Evolutionary conservation across 2,113 vertebrate species (phyloP).

Genomic region (Eurystomus gularis): DNA sequence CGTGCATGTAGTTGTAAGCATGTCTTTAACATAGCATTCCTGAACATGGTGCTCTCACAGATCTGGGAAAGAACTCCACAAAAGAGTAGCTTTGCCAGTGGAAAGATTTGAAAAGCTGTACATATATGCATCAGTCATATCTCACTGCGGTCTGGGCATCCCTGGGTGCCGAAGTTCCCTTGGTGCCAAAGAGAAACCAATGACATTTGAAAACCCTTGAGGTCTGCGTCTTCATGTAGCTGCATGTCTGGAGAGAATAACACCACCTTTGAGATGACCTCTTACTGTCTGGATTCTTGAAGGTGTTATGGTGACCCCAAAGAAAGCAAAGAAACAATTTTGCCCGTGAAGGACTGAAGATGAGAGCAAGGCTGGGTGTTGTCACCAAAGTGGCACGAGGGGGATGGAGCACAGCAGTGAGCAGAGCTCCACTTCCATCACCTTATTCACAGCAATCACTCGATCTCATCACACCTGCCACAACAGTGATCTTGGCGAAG

Average conservation of each 20-base stretch:
- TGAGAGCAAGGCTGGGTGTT: neutral
- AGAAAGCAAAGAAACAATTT: neutral
- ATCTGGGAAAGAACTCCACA: neutral
- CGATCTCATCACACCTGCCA: neutral
- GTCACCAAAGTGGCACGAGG: neutral
- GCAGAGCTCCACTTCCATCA: neutral
- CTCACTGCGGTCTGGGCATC: neutral
- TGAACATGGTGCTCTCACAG: neutral
- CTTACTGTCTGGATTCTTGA: neutral
- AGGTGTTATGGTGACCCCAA: neutral
- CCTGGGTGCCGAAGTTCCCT: neutral
- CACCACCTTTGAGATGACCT: accelerated
- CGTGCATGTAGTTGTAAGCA: neutral
- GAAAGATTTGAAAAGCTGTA: neutral
- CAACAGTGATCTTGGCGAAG: too few relatives aligned
- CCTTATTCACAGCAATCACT: neutral
- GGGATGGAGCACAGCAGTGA: neutral
- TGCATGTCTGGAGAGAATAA: neutral
- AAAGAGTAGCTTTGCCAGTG: neutral
- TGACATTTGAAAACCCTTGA: neutral
- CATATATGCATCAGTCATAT: neutral
- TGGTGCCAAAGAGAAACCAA: neutral
- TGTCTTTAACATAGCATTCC: neutral
- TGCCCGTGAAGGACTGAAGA: neutral
- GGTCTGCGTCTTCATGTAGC: neutral